These are phyloP conservation scores for Lumbricus terrestris DNA, from an alignment of 2,888 invertebrate species.

Conservation along the genomic window DNA sequence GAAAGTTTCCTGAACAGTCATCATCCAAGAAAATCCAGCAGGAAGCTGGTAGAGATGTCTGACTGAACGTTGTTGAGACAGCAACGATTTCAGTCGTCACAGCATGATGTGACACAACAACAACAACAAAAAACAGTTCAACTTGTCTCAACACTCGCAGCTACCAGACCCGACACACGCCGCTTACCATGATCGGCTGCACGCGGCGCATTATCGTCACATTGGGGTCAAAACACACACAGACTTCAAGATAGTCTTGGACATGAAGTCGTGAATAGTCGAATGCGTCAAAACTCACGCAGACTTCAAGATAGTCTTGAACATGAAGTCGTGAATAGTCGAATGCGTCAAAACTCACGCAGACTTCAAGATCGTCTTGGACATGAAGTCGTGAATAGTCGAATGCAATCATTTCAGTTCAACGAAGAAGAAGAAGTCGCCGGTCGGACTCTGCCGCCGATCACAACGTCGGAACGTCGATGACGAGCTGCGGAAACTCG, in stretches of 20 bases:
- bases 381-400: not conserved
- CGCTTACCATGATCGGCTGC: not conserved
- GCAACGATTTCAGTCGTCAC: not conserved
- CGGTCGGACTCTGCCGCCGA: not conserved
- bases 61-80: not conserved
- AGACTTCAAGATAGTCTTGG: not conserved
- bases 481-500: slow-evolving; percentile 30
- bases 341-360: not conserved
- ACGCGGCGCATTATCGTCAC: not conserved
- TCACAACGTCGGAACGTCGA: slow-evolving; percentile 24
- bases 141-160: not conserved
- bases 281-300: not conserved
- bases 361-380: not conserved
- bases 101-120: not conserved
- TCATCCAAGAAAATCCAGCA: not conserved
- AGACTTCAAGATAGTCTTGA: not conserved
- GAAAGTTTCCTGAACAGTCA: not conserved
- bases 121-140: too few species aligned
- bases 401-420: not conserved
- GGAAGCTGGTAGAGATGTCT: not conserved
- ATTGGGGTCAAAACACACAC: not conserved
- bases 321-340: not conserved
- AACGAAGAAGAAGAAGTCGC: not conserved
- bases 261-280: not conserved
- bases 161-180: not conserved